Base-by-base conservation (phyloP, 2,797 vertebrate genomes). In the Apodemus agrarius region DNA sequence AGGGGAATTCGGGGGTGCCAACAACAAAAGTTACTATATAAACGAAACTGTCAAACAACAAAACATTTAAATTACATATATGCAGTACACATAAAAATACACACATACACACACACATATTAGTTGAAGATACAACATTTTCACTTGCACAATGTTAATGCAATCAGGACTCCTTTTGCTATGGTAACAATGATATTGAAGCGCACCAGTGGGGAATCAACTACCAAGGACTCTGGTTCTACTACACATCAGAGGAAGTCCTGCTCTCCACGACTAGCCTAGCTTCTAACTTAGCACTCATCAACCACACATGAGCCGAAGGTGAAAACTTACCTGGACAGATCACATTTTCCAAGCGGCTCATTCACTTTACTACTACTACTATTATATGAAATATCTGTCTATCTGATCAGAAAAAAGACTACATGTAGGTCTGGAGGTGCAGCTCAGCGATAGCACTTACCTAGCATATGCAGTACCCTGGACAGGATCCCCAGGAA, bases 341-440 rank as follows among this genome's bases (percentile, higher is more conserved):
- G 65, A 82, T 8, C 37, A 3, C 26, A 84, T 54, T 94, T 95
- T 84, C 76, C 78, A 93, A 94, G 63, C 26, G 63, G 67, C 14
- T 80, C 59, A 26, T 46, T 29, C n/a, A 14, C n/a, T 65, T 61
- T 34, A 49, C 37, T 14, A 26, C 31, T 59, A 57, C 26, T 54
- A 61, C 76, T 29, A 43, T 49, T 91, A 19, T 43, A 43, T 78
- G 37, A 93, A 80, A 8, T 75, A 91, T 81, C 91, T 96, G 79
- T 93, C 91, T 67, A 84, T 4, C 90, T 81, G 76, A 74, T 9
- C 40, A 40, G 90, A 93, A 54, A 43, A 82, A 94, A 92, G 93
- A 59, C 17, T 17, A 78, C 54, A 74, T 0, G 54, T 0, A 67
- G 76, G 37, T 54, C 65, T 82, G 54, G 46, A 29, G 11, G 46